Evolutionary conservation across 2,888 invertebrate species (phyloP).

Genomic region (Drosophila colorata): DNA sequence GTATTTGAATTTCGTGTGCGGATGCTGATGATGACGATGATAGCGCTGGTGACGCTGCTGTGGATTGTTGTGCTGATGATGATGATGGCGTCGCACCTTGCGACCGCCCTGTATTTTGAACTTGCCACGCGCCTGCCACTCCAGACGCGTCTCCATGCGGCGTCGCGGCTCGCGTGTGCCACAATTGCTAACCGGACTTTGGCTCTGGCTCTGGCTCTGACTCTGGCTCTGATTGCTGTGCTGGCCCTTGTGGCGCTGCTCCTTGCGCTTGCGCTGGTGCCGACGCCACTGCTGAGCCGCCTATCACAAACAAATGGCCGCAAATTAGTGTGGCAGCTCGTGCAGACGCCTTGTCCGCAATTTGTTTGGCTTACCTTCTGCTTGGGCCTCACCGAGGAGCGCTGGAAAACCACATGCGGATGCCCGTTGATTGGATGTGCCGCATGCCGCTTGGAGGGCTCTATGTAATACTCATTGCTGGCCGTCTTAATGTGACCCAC

Average conservation of each 20-base stretch:
- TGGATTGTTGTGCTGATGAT: conserved; percentile 53
- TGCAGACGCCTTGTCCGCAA: neutral
- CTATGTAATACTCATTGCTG: conserved; percentile 90
- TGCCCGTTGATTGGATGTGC: conserved; percentile 85
- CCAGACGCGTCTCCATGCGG: conserved; percentile 86
- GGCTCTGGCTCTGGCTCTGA: conserved; percentile 65
- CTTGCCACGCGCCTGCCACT: conserved; percentile 88
- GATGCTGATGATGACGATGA: conserved; percentile 23
- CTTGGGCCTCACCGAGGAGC: conserved; percentile 87
- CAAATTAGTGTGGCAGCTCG: conserved; percentile 8
- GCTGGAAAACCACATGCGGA: conserved; percentile 89
- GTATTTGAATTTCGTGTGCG: conserved; percentile 64
- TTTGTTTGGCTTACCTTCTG: conserved; percentile 41
- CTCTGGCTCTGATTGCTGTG: conserved; percentile 20
- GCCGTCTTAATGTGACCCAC: conserved; percentile 89
- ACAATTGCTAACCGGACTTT: conserved; percentile 86
- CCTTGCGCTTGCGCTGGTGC: conserved; percentile 56
- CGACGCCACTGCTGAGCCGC: conserved; percentile 46
- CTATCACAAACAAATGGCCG: conserved; percentile 11
- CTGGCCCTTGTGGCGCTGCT: conserved; percentile 58
- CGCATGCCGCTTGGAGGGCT: conserved; percentile 88
- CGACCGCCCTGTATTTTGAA: conserved; percentile 85
- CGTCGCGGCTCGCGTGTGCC: conserved; percentile 87
- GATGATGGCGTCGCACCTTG: conserved; percentile 82
- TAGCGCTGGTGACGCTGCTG: conserved; percentile 69